Conservation (phyloP, 2,797 vertebrate species). For the Syndactyla subalaris region DNA sequence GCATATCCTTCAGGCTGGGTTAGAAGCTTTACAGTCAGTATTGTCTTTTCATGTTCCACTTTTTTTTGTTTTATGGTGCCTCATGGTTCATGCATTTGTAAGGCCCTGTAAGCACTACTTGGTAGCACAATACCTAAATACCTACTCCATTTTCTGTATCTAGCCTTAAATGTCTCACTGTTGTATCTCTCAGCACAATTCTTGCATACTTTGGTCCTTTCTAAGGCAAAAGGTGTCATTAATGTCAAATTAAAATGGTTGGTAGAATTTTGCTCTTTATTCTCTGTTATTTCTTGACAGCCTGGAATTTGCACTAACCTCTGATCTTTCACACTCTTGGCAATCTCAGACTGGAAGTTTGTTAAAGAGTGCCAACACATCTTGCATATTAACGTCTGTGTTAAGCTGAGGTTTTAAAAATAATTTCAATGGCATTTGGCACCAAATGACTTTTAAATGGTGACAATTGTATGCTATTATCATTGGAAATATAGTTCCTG, state of each 20-base stretch:
- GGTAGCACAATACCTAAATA: background rate
- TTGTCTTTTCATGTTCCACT: background rate
- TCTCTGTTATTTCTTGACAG: slow-evolving; percentile 17
- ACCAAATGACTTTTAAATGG: background rate
- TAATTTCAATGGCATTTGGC: background rate
- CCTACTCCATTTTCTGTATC: background rate
- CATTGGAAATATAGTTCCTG: background rate
- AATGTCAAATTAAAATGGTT: background rate
- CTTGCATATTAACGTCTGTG: background rate
- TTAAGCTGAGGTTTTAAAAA: background rate
- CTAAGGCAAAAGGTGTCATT: background rate
- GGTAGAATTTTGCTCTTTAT: slow-evolving; percentile 19
- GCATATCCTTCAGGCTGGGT: background rate
- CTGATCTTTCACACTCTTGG: background rate
- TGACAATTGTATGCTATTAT: background rate
- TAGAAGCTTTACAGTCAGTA: background rate
- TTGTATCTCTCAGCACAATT: background rate
- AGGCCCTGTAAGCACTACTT: background rate
- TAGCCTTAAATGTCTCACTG: background rate
- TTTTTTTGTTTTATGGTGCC: background rate
- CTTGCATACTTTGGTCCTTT: background rate
- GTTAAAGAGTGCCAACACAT: background rate
- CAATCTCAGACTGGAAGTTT: background rate
- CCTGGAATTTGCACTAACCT: slow-evolving; percentile 1
- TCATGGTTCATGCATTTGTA: background rate